Evolutionary conservation across 2,113 vertebrate species (phyloP).

Genomic region (Pachypanchax playfairii): DNA sequence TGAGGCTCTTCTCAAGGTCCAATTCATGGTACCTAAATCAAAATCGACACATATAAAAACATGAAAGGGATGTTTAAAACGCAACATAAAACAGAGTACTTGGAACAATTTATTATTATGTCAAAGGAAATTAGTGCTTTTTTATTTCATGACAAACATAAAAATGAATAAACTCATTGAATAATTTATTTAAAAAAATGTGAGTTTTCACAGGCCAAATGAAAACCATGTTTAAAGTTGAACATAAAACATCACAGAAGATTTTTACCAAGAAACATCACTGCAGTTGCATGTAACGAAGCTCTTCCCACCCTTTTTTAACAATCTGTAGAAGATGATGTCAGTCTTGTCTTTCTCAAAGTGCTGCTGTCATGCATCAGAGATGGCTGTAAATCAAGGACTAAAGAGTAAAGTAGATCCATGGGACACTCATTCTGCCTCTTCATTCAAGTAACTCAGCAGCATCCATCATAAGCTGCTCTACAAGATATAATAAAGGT

Average conservation of each 20-base stretch:
- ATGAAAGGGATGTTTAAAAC: not conserved
- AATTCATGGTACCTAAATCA: constrained; percentile 87
- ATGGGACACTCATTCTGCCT: constrained; percentile 28
- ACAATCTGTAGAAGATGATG: constrained; percentile 48
- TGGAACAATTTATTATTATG: not conserved
- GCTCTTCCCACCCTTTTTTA: constrained; percentile 18
- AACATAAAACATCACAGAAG: constrained; percentile 50
- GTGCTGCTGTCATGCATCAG: constrained; percentile 55
- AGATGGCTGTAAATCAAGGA: constrained; percentile 57
- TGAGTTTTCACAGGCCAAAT: constrained; percentile 23
- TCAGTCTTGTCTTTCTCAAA: constrained; percentile 52
- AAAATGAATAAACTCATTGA: not conserved
- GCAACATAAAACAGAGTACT: not conserved
- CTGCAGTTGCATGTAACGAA: constrained; percentile 21
- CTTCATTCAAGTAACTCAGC: constrained; percentile 18
- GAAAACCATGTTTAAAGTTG: constrained; percentile 4
- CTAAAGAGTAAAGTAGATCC: constrained; percentile 51
- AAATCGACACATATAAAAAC: constrained; percentile 27
- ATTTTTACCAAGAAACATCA: constrained; percentile 41
- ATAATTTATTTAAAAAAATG: constrained; percentile 6
- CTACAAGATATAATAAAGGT: constrained; percentile 10
- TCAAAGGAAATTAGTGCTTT: not conserved
- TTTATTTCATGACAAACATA: not conserved
- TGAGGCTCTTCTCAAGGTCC: constrained; percentile 83
- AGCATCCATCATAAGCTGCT: constrained; percentile 28